Conservation (phyloP, 2,113 vertebrate genomes). For the Charadrius vociferus region DNA sequence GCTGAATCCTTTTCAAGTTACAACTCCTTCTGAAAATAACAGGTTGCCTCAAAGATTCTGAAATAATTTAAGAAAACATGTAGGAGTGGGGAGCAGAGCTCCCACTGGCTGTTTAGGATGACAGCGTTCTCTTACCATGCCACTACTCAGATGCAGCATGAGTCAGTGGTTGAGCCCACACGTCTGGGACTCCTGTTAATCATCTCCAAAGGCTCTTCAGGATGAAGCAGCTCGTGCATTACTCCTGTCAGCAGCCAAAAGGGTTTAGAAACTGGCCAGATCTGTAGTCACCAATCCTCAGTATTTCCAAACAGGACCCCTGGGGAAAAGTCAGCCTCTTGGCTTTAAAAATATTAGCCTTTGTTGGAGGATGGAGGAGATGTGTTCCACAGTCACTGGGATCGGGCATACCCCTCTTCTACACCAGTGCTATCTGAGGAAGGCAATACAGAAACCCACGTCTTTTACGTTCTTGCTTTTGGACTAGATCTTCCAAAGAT, state of each 20-base stretch:
- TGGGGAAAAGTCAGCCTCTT: not conserved
- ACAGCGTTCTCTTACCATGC: not conserved
- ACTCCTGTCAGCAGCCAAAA: not conserved
- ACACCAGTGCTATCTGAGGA: not conserved
- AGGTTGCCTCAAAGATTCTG: slow-evolving; percentile 19
- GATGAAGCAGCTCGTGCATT: not conserved
- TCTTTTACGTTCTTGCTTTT: not conserved
- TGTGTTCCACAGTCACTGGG: not conserved
- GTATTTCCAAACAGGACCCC: not conserved
- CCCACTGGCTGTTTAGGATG: slow-evolving; percentile 20
- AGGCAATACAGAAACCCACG: not conserved
- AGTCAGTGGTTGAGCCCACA: slow-evolving; percentile 62
- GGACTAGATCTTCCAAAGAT: not conserved
- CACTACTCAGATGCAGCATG: slow-evolving; percentile 46
- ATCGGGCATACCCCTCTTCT: not conserved
- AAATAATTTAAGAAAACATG: slow-evolving; percentile 41
- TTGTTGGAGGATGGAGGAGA: not conserved
- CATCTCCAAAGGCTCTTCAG: slow-evolving; percentile 18
- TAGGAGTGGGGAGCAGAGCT: slow-evolving; percentile 52
- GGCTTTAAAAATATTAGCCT: not conserved
- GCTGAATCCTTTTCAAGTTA: not conserved
- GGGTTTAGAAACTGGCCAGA: not conserved
- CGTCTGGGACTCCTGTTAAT: slow-evolving; percentile 34
- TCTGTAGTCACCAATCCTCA: not conserved
- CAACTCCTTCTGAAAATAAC: slow-evolving; percentile 12